Base-by-base conservation (phyloP, 1,140 invertebrate species). In the Coptotermes formosanus region DNA sequence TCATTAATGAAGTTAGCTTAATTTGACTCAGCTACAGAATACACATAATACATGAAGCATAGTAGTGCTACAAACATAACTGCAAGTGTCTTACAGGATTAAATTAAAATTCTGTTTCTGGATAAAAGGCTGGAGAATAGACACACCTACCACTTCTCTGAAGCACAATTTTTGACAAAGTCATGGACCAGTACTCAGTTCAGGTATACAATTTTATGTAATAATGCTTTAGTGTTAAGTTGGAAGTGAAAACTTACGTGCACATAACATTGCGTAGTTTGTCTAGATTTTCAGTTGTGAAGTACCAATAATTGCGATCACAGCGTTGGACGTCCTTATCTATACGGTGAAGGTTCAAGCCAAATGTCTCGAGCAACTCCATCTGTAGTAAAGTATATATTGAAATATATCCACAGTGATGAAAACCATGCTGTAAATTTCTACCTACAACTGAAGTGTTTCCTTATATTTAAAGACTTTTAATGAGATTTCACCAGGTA, bases 301-400 rank as follows among this genome's bases (percentile, higher is more conserved):
- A 99, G 91, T 98, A 99, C 91, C 94, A 95, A 90, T 98, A 97
- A 90, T 98, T 98, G 85, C 98, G 92, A 91, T 99, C 98, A 91
- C 98, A 99, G 86, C 98, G 91, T 90, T 98, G 96, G 8, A 99
- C 98, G 91, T 99, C 98, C 91, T 99, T 99, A 90, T 99, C 98
- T 87, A 99, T 99, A 43, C 98, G 93, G 91, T 99, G 97, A 1
- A 99, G 90, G 91, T 99, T 99, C 38, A 98, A 90, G 1, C 96
- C 97, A 89, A 98, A 98, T 85, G 93, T 94, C 88, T 98, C 96
- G 82, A 98, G 91, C 75, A 98, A 90, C 89, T 97, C 96, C 87
- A 93, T 94, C 96, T 97, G 89, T 64, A 92, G 91, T 83, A 87
- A 89, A 82, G 82, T 85, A 38, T 85, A 38, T 30, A 25, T 16